Evolutionary conservation across 2,888 invertebrate species (phyloP).

Genomic region (Barypeithes pellucidus): DNA sequence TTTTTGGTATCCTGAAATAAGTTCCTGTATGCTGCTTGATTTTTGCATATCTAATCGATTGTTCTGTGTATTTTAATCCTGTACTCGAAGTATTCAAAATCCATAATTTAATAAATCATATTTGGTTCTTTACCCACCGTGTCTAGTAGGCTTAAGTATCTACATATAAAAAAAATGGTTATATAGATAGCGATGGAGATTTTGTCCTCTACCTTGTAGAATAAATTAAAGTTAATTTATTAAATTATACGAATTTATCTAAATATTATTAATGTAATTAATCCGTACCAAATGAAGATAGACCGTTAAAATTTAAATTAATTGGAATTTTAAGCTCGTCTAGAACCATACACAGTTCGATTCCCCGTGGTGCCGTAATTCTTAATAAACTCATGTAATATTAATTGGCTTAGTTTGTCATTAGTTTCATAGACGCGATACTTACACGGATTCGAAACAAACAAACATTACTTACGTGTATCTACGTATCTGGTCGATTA

Average conservation of each 20-base stretch:
- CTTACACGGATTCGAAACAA: conserved; percentile 23
- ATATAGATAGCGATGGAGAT: no score
- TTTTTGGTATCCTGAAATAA: no score
- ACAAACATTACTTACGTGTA: conserved; percentile 16
- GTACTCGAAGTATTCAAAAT: no score
- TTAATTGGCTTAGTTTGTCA: conserved; percentile 39
- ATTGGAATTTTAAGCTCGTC: conserved; percentile 16
- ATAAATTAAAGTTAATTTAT: neutral
- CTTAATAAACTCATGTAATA: conserved; percentile 43
- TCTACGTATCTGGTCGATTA: conserved; percentile 28
- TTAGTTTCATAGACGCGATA: conserved; percentile 34
- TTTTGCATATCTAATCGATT: no score
- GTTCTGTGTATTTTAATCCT: no score
- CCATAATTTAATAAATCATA: no score
- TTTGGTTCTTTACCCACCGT: no score
- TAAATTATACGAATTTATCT: neutral
- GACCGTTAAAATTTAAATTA: conserved; percentile 4
- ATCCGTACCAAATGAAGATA: neutral
- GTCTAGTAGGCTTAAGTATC: no score
- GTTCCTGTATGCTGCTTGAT: no score
- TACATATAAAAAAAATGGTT: no score
- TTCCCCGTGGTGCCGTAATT: conserved; percentile 33
- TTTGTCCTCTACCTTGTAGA: no score
- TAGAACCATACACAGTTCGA: conserved; percentile 22
- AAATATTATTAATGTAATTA: conserved; percentile 1